Evolutionary conservation across 2,113 vertebrate species (phyloP), one percentile per base, ranked within the genome.

Genomic region (Labeo catla): DNA sequence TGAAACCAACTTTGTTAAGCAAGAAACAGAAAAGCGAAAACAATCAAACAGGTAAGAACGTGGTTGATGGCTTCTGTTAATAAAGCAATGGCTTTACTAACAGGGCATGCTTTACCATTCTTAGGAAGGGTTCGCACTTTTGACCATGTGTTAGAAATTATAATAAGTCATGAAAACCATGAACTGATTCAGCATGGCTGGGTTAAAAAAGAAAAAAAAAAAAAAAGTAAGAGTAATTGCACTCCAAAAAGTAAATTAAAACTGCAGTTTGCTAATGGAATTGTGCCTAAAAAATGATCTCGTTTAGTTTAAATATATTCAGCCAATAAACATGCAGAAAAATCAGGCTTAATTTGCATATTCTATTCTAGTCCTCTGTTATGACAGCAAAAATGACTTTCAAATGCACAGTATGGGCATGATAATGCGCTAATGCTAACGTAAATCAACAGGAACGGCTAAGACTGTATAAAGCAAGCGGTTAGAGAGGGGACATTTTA

Each of bases 1-100:
- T 95, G 94, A 96, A 97, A 89, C 94, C 94, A 96, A 96, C 96
- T 97, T 97, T 96, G 96, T 96, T 95, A 95, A 94, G 90, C 95
- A 92, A 95, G 91, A 93, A 90, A 93, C 91, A 93, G 91, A 93
- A 94, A 94, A 92, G 87, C 81, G 93, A 92, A 94, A 88, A 89
- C 95, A 94, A 91, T 95, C 88, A 94, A 93, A 86, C 87, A 95
- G 92, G 94, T 97, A 96, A 97, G 95, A 96, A 94, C 89, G 93
- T 94, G 91, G 87, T 86, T 79, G 90, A 91, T 92, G 89, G 89
- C 77, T 86, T 78, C 63, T 54, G 89, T 91, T 91, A 91, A 90
- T 90, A 92, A 92, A 91, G 91, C 89, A 8, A 52, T 45, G 15
- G 89, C 90, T 92, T 92, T 92, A 91, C 85, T 90, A 91, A 91